Percentiles rank a stretch among this genome's conserved stretches.
Conservation (phyloP, 2,113 vertebrate species). For the Rhinoderma darwinii region DNA sequence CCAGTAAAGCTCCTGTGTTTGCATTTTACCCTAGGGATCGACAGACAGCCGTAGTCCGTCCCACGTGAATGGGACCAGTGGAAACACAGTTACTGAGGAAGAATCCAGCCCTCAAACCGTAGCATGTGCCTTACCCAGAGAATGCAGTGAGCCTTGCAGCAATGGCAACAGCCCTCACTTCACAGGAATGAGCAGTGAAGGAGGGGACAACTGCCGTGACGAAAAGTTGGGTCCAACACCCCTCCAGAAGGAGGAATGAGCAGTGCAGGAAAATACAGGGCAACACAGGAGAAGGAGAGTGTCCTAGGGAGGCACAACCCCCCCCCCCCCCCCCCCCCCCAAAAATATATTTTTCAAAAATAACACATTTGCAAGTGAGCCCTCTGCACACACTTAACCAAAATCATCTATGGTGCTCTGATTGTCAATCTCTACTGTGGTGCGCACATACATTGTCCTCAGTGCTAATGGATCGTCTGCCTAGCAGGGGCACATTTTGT, state of each 20-base stretch:
- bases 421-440: not conserved
- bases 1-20: not conserved
- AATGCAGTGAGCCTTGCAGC: constrained; percentile 73
- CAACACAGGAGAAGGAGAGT: constrained; percentile 24
- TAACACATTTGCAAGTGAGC: not conserved
- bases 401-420: not conserved
- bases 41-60: constrained; percentile 71
- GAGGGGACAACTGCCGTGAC: constrained; percentile 81
- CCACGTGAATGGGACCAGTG: constrained; percentile 84
- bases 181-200: constrained; percentile 69
- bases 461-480: not conserved
- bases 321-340: not conserved
- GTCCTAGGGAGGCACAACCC: not conserved
- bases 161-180: constrained; percentile 72
- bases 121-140: constrained; percentile 86
- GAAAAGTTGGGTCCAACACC: constrained; percentile 80
- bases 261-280: constrained; percentile 30
- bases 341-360: not conserved
- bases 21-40: constrained; percentile 66
- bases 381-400: not conserved
- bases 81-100: constrained; percentile 73
- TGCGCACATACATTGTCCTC: not conserved
- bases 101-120: constrained; percentile 72
- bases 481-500: not conserved
- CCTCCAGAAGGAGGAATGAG: constrained; percentile 83